These are phyloP conservation scores for Papilio gigon DNA, from an alignment of 2,888 invertebrate genomes.

Conservation along the genomic window DNA sequence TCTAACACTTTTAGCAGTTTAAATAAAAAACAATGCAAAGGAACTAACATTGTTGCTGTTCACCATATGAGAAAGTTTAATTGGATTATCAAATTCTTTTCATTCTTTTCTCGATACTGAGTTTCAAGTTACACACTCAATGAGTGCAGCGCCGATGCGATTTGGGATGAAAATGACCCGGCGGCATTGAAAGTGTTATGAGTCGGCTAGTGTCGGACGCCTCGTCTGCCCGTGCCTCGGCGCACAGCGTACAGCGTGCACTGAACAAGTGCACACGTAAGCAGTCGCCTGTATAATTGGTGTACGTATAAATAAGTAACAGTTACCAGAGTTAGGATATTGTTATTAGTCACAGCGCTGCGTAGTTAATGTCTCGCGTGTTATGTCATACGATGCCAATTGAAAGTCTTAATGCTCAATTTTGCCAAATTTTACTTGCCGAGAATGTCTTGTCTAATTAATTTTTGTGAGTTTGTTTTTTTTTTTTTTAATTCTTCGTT, in stretches of 20 bases:
- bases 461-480: conserved; percentile 61
- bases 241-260: conserved; percentile 49
- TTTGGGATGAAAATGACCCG: too few species aligned
- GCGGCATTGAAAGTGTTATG: too few species aligned
- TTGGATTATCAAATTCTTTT: too few species aligned
- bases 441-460: conserved; percentile 71
- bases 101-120: too few species aligned
- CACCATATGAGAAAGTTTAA: too few species aligned
- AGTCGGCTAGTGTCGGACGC: too few species aligned
- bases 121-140: background rate
- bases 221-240: conserved; percentile 46
- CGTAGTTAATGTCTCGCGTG: conserved; percentile 65
- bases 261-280: conserved; percentile 53
- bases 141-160: too few species aligned
- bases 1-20: too few species aligned
- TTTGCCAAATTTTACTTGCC: conserved; percentile 83
- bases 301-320: conserved; percentile 73
- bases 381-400: conserved; percentile 76
- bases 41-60: too few species aligned
- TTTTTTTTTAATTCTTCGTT: conserved; percentile 28
- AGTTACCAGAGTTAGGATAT: conserved; percentile 80
- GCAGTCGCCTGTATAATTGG: conserved; percentile 58
- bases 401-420: conserved; percentile 81
- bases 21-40: background rate
- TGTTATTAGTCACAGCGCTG: conserved; percentile 70